Percentiles rank a stretch among this genome's conserved stretches.
phyloP scores from a whole-genome alignment of 2,113 vertebrate species.

The Xyliphius kryptos region DNA sequence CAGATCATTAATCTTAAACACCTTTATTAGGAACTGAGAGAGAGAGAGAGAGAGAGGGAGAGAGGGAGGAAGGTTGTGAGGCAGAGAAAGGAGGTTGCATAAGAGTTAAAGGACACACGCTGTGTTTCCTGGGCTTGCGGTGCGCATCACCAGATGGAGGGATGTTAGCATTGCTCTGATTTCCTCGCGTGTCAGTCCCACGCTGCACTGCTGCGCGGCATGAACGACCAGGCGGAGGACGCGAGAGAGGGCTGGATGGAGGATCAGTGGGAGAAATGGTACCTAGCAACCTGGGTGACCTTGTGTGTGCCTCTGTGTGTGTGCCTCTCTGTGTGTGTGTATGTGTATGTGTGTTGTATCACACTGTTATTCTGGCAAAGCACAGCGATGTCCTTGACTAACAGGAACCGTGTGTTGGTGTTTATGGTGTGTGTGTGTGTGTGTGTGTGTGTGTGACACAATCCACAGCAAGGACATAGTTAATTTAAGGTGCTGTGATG shows the following conservation, averaged over 20 bases:
- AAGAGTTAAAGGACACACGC: conserved; percentile 4
- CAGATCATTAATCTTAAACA: conserved; percentile 19
- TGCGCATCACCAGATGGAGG: conserved; percentile 5
- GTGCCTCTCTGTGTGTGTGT: conserved; percentile 50
- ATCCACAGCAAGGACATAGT: too few relatives aligned
- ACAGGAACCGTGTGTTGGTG: conserved; percentile 5
- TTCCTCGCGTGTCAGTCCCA: conserved; percentile 41
- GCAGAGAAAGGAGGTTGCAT: conserved; percentile 13
- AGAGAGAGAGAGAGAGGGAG: neutral
- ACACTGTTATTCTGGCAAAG: conserved; percentile 1
- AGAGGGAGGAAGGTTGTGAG: conserved; percentile 1
- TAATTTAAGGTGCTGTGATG: too few relatives aligned
- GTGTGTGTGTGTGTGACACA: conserved; percentile 2
- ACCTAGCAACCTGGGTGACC: conserved; percentile 55
- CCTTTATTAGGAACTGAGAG: neutral
- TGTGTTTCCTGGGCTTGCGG: neutral
- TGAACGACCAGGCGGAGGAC: conserved; percentile 81
- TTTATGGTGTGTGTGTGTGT: conserved; percentile 6
- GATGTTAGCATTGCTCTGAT: conserved; percentile 31
- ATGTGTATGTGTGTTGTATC: conserved; percentile 25
- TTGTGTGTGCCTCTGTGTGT: conserved; percentile 40
- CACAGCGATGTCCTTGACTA: conserved; percentile 41
- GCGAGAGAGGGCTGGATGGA: conserved; percentile 92
- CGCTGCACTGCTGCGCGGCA: conserved; percentile 74
- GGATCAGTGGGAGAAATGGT: conserved; percentile 99